phyloP scores from a whole-genome alignment of 2,113 vertebrate genomes.

The Rana temporaria region DNA sequence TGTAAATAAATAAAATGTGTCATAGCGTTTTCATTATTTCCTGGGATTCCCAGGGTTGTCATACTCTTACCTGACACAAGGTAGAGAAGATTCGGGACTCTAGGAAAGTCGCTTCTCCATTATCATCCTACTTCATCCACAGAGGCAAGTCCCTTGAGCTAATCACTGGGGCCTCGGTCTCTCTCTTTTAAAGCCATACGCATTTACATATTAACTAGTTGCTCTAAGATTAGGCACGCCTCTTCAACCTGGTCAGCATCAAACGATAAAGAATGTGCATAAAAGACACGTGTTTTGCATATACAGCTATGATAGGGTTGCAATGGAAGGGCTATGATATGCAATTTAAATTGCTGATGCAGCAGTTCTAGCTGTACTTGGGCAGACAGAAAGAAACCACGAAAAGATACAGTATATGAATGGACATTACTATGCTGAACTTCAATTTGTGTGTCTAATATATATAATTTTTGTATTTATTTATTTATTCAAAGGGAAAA shows the following conservation, averaged over 20 bases:
- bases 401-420: too few species aligned
- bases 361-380: too few species aligned
- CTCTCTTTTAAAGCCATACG: slow-evolving; percentile 73
- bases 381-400: too few species aligned
- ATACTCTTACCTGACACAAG: slow-evolving; percentile 34
- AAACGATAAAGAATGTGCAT: slow-evolving; percentile 11
- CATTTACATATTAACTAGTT: slow-evolving; percentile 76
- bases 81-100: neutral
- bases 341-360: too few species aligned
- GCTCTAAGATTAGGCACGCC: neutral
- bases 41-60: neutral
- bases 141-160: neutral
- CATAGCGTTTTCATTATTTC: neutral
- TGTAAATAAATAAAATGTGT: neutral
- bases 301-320: neutral
- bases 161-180: slow-evolving; percentile 4
- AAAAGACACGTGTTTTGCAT: neutral
- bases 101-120: neutral
- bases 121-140: slow-evolving; percentile 59
- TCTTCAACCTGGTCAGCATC: slow-evolving; percentile 7
- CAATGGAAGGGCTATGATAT: too few species aligned
- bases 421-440: too few species aligned
- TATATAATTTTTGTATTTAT: too few species aligned
- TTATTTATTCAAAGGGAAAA: too few species aligned
- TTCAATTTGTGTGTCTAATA: too few species aligned